Base-by-base conservation (phyloP, 2,113 vertebrate species). In the Hemichromis elongatus region DNA sequence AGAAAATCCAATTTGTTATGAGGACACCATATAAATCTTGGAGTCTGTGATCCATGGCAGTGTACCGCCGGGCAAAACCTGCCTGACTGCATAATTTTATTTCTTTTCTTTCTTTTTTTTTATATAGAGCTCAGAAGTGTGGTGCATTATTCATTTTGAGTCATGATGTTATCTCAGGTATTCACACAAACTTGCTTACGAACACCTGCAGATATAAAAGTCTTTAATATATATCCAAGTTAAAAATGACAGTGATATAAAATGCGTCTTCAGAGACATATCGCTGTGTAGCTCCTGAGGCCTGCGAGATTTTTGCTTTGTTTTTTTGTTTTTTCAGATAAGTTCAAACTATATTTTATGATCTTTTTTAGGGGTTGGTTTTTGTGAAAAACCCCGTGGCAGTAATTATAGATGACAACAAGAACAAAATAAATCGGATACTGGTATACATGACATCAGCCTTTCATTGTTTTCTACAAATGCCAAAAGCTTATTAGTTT, bases 1-100 rank as follows among this genome's bases (percentile, higher is more conserved):
- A 90, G 89, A 90, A 93, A 95, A 94, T 94, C 73, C 88, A 94
- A 95, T 95, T 93, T 95, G 86, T 91, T 85, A 82, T 75, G 79
- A 47, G 66, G 80, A 86, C 87, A 86, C 81, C 61, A 86, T 77
- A 87, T 92, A 93, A 94, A 93, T 90, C 88, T 84, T 30, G 26
- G 30, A 55, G 54, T 57, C 90, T 83, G 86, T 90, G 83, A 91
- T 90, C 90, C 93, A 83, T 88, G 78, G 21, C 86, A 16, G 37
- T n/a, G 42, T 68, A 86, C 88, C 81, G 52, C 19, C 1, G 77
- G 85, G 79, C 79, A 83, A 86, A 84, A 87, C 78, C 13, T 82
- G 73, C 77, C 77, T 79, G 82, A 86, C 86, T 88, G 77, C 16
- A 14, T 82, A 87, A 83, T 81, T 82, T 35, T 45, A 53, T 3